Evolutionary conservation across 2,888 invertebrate species (phyloP).

Genomic region (Holacanthella duospinosa): DNA sequence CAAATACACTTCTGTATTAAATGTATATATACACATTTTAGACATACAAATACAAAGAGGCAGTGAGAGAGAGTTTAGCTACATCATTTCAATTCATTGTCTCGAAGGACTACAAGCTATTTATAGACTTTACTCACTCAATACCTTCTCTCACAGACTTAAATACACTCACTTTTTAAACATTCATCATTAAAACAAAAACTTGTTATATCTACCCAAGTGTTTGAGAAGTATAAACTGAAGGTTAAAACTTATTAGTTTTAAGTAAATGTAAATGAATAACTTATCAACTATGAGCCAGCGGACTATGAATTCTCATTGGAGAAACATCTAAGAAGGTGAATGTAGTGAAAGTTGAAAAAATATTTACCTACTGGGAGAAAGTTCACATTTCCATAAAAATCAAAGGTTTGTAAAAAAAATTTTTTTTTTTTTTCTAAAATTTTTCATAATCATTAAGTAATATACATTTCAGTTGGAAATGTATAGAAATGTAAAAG

Average conservation of each 20-base stretch:
- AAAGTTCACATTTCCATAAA: neutral
- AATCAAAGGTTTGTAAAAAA: neutral
- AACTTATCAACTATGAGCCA: too few relatives aligned
- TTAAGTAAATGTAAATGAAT: too few relatives aligned
- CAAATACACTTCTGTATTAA: neutral
- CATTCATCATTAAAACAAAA: neutral
- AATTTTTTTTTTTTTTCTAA: too few relatives aligned
- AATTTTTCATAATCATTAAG: too few relatives aligned
- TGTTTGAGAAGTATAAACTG: neutral
- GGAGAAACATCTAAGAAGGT: neutral
- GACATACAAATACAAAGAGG: constrained; percentile 1
- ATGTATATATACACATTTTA: too few relatives aligned
- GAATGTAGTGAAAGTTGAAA: too few relatives aligned
- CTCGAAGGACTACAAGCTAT: neutral
- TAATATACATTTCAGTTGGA: too few relatives aligned
- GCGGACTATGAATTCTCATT: too few relatives aligned
- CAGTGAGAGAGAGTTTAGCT: neutral
- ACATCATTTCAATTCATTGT: neutral
- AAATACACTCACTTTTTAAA: neutral
- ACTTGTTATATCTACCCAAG: neutral
- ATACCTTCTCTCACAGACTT: neutral
- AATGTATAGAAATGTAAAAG: too few relatives aligned
- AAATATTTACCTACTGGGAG: too few relatives aligned
- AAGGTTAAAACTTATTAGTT: neutral
- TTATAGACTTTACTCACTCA: neutral